Conservation (phyloP, 2,113 vertebrate species). For the Oostethus manadensis region DNA sequence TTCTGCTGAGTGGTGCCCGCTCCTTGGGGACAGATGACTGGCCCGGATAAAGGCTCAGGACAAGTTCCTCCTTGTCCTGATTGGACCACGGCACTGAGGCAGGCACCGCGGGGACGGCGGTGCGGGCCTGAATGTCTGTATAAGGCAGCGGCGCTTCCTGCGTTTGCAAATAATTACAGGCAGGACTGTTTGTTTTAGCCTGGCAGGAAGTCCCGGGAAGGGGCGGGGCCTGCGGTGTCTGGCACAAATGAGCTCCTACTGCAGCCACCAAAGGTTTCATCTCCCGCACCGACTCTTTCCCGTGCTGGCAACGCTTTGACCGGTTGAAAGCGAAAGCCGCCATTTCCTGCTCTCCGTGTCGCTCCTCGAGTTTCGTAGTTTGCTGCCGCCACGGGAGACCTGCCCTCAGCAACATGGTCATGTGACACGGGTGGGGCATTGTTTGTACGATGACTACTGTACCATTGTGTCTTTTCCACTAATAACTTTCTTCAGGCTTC, state of each 20-base stretch:
- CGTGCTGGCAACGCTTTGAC: constrained; percentile 58
- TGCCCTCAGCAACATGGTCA: background rate
- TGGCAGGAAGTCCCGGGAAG: constrained; percentile 9
- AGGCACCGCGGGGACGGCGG: no score
- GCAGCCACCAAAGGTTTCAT: background rate
- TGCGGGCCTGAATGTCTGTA: constrained; percentile 44
- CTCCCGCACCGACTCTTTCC: no score
- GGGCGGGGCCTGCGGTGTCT: background rate
- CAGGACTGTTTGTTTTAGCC: constrained; percentile 10
- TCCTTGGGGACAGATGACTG: constrained; percentile 33
- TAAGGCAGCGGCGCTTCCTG: constrained; percentile 52
- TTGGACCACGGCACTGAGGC: background rate
- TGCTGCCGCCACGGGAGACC: constrained; percentile 30
- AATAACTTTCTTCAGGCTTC: no score
- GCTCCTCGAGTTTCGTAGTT: constrained; percentile 56
- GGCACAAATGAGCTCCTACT: background rate
- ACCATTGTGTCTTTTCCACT: no score
- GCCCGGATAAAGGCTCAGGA: constrained; percentile 30
- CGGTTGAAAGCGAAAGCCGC: constrained; percentile 47
- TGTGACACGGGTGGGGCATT: background rate
- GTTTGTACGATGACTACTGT: no score
- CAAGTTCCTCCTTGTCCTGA: constrained; percentile 14
- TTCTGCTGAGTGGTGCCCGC: constrained; percentile 33
- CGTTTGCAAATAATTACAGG: constrained; percentile 46
- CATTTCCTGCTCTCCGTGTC: constrained; percentile 39